Evolutionary conservation across 1,140 invertebrate genomes (phyloP), one percentile per base, ranked within the genome.

Genomic region (Hylaeus volcanicus): DNA sequence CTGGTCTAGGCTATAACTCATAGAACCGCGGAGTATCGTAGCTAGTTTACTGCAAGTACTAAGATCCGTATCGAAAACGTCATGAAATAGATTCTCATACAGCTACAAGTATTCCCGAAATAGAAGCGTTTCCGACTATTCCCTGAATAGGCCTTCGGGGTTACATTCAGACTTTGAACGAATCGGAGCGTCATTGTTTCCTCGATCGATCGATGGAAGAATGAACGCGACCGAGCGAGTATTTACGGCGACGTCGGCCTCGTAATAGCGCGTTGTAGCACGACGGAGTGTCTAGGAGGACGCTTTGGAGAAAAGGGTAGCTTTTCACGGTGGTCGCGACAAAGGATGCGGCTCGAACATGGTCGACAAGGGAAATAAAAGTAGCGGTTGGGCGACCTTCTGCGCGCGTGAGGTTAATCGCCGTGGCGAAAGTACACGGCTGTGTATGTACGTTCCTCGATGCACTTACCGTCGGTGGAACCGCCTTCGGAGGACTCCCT

Each of bases 371-470:
- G 11, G 37, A 11, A 53, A 78, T 71, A 71, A 61, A 71, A 60
- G 37, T 8, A 26, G 37, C 39, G 61, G 39, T 3, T 11, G 53
- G 4, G 37, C n/a, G 69, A 68, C 51, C 63, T 75, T 75, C 51
- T 58, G 9, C 73, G 53, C 74, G 15, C 74, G 74, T 39, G 45
- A 78, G 68, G 68, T 78, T 78, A 78, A 72, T 72, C 76, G 68
- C 58, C 58, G 48, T 72, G 68, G 76, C 68, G 48, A 72, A 79
- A 79, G 69, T 72, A 55, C 58, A 79, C 68, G 48, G 5, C 48
- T 12, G 69, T 26, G 26, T 26, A 26, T 26, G 26, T 72, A 70
- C 11, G 51, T 70, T 70, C 51, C 14, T 1, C 53, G 64, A 11
- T 45, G 58, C 58, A 26, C 58, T 78, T 72, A 55, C 55, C 48